Evolutionary conservation across 2,797 vertebrate genomes (phyloP).

Genomic region (Chromis chromis): DNA sequence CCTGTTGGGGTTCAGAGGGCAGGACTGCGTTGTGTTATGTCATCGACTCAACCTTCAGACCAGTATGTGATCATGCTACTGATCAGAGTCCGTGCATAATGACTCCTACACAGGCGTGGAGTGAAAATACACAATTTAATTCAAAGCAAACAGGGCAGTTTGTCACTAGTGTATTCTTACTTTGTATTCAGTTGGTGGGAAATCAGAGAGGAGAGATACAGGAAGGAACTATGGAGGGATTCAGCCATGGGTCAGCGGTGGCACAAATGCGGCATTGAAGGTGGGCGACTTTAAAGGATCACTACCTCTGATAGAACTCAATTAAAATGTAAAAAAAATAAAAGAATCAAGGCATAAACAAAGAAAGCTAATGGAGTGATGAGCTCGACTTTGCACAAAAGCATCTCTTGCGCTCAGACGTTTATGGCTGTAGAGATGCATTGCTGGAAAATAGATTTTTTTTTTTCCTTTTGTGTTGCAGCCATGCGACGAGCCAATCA

Average conservation of each 20-base stretch:
- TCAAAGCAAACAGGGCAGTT: conserved; percentile 4
- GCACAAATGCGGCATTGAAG: conserved; percentile 13
- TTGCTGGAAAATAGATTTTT: not conserved
- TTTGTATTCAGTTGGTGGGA: conserved; percentile 32
- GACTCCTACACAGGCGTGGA: not conserved
- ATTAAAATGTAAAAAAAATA: conserved; percentile 1
- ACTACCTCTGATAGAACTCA: not conserved
- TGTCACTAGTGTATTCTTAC: not conserved
- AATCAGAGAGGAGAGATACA: conserved; percentile 21
- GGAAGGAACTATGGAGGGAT: not conserved
- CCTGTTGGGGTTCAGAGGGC: conserved; percentile 77
- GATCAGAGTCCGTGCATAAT: conserved; percentile 50
- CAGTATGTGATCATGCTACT: conserved; percentile 59
- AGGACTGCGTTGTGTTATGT: conserved; percentile 71
- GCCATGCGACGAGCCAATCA: not conserved
- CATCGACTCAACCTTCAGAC: conserved; percentile 69
- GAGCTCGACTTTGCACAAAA: not conserved
- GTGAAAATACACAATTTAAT: not conserved
- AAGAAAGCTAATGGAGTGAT: not conserved
- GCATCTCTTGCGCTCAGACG: not conserved
- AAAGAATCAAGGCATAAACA: not conserved
- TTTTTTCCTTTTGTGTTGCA: conserved; percentile 6
- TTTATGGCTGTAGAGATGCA: not conserved
- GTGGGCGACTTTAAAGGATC: conserved; percentile 4
- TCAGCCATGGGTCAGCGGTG: conserved; percentile 5